These are phyloP conservation scores for Poecilia velifera DNA, from an alignment of 2,797 vertebrate species.

Conservation along the genomic window DNA sequence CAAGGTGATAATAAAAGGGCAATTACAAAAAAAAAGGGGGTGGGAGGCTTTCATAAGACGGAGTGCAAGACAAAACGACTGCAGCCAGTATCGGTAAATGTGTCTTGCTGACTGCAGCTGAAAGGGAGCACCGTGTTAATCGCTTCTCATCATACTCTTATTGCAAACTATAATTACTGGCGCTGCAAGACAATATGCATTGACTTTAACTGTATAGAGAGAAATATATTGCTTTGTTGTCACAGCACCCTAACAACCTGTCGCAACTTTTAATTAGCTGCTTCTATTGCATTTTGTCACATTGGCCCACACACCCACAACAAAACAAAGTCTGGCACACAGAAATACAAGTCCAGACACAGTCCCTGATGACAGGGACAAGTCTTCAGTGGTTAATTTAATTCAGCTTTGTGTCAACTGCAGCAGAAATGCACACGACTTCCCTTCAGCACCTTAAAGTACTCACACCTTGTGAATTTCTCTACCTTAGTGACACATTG, in stretches of 20 bases:
- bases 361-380: conserved; percentile 52
- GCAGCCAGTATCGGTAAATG: neutral
- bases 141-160: neutral
- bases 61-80: conserved; percentile 2
- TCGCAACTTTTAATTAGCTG: conserved; percentile 13
- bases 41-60: conserved; percentile 30
- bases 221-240: conserved; percentile 7
- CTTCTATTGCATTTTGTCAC: conserved; percentile 18
- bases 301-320: conserved; percentile 14
- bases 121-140: neutral
- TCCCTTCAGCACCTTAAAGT: conserved; percentile 22
- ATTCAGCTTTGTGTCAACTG: neutral
- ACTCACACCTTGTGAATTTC: neutral
- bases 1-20: conserved; percentile 49
- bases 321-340: conserved; percentile 4
- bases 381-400: conserved; percentile 34
- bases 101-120: conserved; percentile 6
- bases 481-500: too few relatives aligned
- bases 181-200: conserved; percentile 1
- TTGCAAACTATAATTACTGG: conserved; percentile 1
- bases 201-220: conserved; percentile 4
- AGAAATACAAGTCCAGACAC: conserved; percentile 15
- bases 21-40: conserved; percentile 43
- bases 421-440: conserved; percentile 64
- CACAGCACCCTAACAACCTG: conserved; percentile 9